These are phyloP conservation scores for Linnaemya tessellans DNA, from an alignment of 2,888 invertebrate genomes.

Conservation along the genomic window DNA sequence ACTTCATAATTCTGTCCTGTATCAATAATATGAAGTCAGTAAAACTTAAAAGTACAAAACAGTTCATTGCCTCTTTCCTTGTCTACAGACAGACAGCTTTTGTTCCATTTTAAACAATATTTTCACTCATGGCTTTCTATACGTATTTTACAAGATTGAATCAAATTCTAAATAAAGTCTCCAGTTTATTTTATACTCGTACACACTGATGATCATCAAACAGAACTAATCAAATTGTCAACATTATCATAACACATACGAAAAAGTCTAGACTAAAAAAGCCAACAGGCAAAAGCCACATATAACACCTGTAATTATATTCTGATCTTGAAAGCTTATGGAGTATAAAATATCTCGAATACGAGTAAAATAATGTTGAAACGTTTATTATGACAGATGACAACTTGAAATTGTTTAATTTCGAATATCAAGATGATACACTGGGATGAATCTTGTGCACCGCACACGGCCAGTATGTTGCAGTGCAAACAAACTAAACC, in stretches of 20 bases:
- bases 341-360: background rate
- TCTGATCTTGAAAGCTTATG: conserved; percentile 15
- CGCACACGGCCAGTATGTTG: background rate
- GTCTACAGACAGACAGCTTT: background rate
- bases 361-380: conserved; percentile 50
- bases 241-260: conserved; percentile 69
- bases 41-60: background rate
- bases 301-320: conserved; percentile 69
- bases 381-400: conserved; percentile 71
- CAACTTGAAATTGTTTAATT: conserved; percentile 70
- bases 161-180: conserved; percentile 1
- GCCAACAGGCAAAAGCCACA: conserved; percentile 60
- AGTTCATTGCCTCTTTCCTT: background rate
- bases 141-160: background rate
- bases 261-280: conserved; percentile 68
- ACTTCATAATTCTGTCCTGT: background rate
- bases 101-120: background rate
- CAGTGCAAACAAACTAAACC: conserved; percentile 40
- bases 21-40: background rate
- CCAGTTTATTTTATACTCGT: background rate
- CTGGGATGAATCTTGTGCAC: conserved; percentile 6
- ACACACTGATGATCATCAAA: conserved; percentile 30
- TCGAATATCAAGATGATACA: conserved; percentile 52
- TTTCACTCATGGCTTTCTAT: background rate
- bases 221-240: conserved; percentile 67